phyloP scores from a whole-genome alignment of 2,113 vertebrate species.

The Catharus fuscescens region DNA sequence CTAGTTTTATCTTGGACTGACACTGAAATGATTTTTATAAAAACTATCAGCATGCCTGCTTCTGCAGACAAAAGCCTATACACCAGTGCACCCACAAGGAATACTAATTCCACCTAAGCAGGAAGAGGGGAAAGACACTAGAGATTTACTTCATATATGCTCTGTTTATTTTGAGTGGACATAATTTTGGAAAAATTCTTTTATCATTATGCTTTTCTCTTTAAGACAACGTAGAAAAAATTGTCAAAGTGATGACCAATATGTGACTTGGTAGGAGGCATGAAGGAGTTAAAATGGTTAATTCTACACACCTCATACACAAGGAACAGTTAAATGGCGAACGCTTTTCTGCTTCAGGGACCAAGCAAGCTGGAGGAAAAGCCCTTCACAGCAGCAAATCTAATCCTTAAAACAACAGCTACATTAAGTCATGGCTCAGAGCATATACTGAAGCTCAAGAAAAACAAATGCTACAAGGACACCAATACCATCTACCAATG shows the following conservation, averaged over 20 bases:
- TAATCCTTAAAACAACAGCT: background rate
- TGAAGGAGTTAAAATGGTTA: background rate
- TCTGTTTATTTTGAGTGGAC: background rate
- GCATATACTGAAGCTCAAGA: background rate
- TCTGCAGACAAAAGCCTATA: background rate
- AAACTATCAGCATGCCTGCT: background rate
- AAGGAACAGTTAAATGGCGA: background rate
- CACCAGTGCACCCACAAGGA: background rate
- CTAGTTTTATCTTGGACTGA: background rate
- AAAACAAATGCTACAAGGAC: background rate
- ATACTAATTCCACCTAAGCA: background rate
- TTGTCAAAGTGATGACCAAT: background rate
- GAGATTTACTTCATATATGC: background rate
- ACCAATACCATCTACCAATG: background rate
- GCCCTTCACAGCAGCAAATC: background rate
- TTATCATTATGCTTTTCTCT: background rate
- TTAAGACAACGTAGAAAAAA: background rate
- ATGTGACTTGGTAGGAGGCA: background rate
- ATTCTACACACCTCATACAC: background rate
- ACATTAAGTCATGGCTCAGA: background rate
- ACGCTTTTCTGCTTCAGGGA: background rate
- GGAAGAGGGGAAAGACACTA: background rate
- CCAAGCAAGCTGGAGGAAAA: background rate
- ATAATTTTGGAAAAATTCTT: background rate
- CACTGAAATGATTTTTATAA: background rate